These are phyloP conservation scores for Aporrectodea caliginosa DNA, from an alignment of 1,140 invertebrate species.

Conservation along the genomic window DNA sequence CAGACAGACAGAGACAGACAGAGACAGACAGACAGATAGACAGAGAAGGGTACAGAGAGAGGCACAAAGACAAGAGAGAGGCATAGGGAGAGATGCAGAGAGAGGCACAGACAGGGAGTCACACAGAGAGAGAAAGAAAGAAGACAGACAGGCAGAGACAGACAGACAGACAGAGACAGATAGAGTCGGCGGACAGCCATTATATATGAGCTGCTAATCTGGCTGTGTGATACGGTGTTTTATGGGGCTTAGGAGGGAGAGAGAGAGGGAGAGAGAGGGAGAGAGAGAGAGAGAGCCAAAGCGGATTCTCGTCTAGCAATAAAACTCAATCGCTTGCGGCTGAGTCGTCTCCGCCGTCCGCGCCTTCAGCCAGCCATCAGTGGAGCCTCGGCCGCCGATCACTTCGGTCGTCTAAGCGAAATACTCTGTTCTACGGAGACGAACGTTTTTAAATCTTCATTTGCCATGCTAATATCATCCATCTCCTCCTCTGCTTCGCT, in stretches of 20 bases:
- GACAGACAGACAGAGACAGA: not conserved
- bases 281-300: not conserved
- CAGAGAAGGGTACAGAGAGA: constrained; percentile 7
- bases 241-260: too few relatives aligned
- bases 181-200: too few relatives aligned
- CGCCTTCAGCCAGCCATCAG: not conserved
- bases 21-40: constrained; percentile 22
- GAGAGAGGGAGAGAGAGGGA: not conserved
- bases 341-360: not conserved
- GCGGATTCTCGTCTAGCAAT: not conserved
- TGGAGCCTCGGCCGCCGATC: too few relatives aligned
- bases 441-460: too few relatives aligned
- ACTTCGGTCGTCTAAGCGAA: too few relatives aligned
- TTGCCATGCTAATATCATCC: not conserved
- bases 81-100: too few relatives aligned
- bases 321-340: not conserved
- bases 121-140: not conserved
- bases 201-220: too few relatives aligned
- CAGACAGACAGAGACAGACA: not conserved
- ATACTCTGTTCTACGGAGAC: too few relatives aligned
- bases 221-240: too few relatives aligned
- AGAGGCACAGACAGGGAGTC: too few relatives aligned
- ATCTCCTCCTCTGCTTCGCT: not conserved
- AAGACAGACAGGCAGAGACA: not conserved
- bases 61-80: not conserved